phyloP scores from a whole-genome alignment of 2,888 invertebrate species.

The Calliopum simillimum region DNA sequence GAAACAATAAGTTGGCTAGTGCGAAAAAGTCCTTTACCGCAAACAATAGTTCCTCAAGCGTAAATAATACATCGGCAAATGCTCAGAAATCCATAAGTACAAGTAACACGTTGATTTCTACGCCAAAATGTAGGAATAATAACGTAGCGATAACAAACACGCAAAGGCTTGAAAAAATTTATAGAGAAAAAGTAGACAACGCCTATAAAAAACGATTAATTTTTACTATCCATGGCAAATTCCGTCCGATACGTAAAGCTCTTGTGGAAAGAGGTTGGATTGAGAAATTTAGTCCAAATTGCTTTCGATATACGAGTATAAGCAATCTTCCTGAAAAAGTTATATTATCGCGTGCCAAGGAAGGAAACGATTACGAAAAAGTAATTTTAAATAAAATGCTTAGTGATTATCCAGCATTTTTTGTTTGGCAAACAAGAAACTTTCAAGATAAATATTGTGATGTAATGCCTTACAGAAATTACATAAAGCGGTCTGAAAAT shows the following conservation, averaged over 20 bases:
- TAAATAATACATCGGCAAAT: too few relatives aligned
- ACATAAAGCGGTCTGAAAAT: too few relatives aligned
- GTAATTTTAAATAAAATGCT: conserved; percentile 73
- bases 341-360: conserved; percentile 57
- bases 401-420: conserved; percentile 74
- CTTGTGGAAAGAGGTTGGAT: conserved; percentile 78
- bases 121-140: too few relatives aligned
- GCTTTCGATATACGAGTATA: conserved; percentile 58
- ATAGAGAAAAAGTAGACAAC: too few relatives aligned
- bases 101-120: too few relatives aligned
- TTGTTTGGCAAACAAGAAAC: conserved; percentile 75
- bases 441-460: conserved; percentile 55
- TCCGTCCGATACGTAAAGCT: conserved; percentile 65
- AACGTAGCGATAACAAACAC: too few relatives aligned
- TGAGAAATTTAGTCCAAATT: conserved; percentile 72
- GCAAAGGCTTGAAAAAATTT: too few relatives aligned
- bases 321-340: conserved; percentile 57
- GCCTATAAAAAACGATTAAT: conserved; percentile 62
- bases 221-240: conserved; percentile 62
- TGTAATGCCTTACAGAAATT: too few relatives aligned
- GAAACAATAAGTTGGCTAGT: too few relatives aligned
- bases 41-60: too few relatives aligned
- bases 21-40: too few relatives aligned
- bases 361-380: conserved; percentile 63
- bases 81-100: too few relatives aligned